phyloP scores from a whole-genome alignment of 2,797 vertebrate species.

The Periparus ater region DNA sequence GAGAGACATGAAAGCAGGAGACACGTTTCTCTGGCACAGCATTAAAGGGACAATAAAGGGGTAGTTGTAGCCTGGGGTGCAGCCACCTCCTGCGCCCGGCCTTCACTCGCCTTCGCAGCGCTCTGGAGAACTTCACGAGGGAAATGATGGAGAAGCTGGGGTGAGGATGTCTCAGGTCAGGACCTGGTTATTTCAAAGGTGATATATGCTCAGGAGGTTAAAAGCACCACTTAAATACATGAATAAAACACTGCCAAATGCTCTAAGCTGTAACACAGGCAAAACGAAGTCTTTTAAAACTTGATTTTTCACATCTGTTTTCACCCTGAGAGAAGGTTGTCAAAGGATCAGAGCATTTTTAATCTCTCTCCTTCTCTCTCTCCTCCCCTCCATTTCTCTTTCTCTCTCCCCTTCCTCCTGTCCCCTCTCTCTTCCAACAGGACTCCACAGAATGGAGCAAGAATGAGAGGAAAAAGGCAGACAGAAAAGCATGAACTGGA shows the following conservation, averaged over 20 bases:
- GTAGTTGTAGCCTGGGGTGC: constrained; percentile 53
- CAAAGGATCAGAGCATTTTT: constrained; percentile 32
- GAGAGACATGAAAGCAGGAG: constrained; percentile 55
- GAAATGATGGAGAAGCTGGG: neutral
- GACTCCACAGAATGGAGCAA: constrained; percentile 99
- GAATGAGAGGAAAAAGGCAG: constrained; percentile 99
- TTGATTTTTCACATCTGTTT: constrained; percentile 6
- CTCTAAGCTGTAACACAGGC: neutral
- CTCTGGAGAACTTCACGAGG: neutral
- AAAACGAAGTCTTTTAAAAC: neutral
- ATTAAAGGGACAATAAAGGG: constrained; percentile 55
- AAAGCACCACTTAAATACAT: constrained; percentile 25
- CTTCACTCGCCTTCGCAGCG: neutral
- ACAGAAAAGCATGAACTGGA: constrained; percentile 99
- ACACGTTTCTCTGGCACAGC: constrained; percentile 44
- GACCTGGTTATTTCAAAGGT: constrained; percentile 48
- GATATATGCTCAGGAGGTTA: constrained; percentile 4
- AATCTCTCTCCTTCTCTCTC: constrained; percentile 17
- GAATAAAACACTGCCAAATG: constrained; percentile 47
- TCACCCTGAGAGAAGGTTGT: neutral
- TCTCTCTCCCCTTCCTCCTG: neutral
- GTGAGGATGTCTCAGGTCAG: constrained; percentile 22
- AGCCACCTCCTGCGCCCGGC: neutral
- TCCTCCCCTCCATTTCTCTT: neutral
- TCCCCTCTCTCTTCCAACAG: constrained; percentile 73